A percentile compares a stretch with the other conserved stretches of the same genome.
These are phyloP conservation scores for Pithecia hirsuta DNA, from an alignment of 2,797 vertebrate genomes.

Conservation along the genomic window DNA sequence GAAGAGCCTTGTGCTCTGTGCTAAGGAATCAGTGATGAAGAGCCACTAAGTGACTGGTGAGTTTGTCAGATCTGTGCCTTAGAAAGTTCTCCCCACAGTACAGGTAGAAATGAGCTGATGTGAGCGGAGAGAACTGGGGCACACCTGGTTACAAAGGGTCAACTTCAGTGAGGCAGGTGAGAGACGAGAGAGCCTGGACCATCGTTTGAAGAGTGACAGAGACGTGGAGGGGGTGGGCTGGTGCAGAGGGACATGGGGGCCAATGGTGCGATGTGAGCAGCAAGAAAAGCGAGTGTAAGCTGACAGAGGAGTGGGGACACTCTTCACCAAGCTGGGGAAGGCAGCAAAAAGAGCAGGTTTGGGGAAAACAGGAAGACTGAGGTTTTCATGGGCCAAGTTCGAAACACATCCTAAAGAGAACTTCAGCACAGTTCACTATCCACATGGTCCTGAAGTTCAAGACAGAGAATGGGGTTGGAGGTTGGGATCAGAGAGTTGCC, in stretches of 20 bases:
- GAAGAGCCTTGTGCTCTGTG: background rate
- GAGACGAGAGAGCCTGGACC: background rate
- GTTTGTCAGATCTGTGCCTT: background rate
- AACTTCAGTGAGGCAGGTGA: background rate
- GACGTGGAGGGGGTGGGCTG: fast-evolving
- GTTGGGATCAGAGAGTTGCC: background rate
- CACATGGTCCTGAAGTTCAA: background rate
- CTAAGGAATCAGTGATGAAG: background rate
- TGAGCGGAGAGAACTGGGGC: background rate
- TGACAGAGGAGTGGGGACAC: background rate
- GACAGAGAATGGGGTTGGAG: background rate
- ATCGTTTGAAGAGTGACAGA: background rate
- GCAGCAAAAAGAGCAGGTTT: background rate
- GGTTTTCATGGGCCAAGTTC: fast-evolving
- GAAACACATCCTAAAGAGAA: background rate
- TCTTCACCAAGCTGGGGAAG: background rate
- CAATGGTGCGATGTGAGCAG: fast-evolving
- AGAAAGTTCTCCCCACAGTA: background rate
- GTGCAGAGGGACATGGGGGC: background rate
- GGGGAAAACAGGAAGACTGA: background rate
- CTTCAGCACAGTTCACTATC: background rate
- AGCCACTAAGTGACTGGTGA: background rate
- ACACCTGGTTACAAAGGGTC: background rate
- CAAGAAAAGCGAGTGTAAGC: background rate
- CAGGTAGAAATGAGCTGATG: background rate